A percentile compares a stretch with the other conserved stretches of the same genome.
Conservation (phyloP, 2,797 vertebrate genomes). For the Poecilia gillii region DNA sequence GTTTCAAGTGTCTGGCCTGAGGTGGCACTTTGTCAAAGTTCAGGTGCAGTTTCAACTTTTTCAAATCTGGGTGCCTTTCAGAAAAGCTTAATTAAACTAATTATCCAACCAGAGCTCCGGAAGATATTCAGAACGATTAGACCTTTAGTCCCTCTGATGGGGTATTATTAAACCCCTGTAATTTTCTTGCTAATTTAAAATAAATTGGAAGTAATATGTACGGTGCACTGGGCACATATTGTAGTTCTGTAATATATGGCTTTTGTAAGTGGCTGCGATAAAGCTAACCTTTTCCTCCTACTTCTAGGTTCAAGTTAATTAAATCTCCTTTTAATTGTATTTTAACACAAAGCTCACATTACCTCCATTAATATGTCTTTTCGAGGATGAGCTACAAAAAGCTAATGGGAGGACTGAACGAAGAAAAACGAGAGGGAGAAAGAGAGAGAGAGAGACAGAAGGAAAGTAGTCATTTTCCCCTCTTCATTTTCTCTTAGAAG, state of each 20-base stretch:
- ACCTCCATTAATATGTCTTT: conserved; percentile 87
- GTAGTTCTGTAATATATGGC: conserved; percentile 89
- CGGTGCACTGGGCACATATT: conserved; percentile 92
- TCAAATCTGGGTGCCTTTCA: conserved; percentile 61
- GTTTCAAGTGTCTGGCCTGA: background rate
- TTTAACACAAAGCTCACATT: conserved; percentile 91
- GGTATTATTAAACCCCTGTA: conserved; percentile 88
- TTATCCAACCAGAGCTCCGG: conserved; percentile 77
- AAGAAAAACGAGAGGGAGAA: conserved; percentile 67
- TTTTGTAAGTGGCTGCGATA: conserved; percentile 91
- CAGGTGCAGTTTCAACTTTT: conserved; percentile 69
- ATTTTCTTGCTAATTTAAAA: conserved; percentile 92
- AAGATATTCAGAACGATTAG: conserved; percentile 78
- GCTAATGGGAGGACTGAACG: conserved; percentile 68
- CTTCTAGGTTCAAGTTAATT: conserved; percentile 96
- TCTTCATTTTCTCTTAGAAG: conserved; percentile 84
- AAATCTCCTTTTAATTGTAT: conserved; percentile 95
- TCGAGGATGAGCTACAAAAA: conserved; percentile 73
- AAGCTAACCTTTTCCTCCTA: conserved; percentile 84
- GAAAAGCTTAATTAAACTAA: conserved; percentile 84
- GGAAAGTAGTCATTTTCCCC: conserved; percentile 78
- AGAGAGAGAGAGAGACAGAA: background rate
- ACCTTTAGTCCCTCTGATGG: conserved; percentile 68
- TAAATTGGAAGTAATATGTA: conserved; percentile 97
- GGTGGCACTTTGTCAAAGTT: conserved; percentile 63